Conservation (phyloP, 2,113 vertebrate species). For the Peromyscus leucopus region DNA sequence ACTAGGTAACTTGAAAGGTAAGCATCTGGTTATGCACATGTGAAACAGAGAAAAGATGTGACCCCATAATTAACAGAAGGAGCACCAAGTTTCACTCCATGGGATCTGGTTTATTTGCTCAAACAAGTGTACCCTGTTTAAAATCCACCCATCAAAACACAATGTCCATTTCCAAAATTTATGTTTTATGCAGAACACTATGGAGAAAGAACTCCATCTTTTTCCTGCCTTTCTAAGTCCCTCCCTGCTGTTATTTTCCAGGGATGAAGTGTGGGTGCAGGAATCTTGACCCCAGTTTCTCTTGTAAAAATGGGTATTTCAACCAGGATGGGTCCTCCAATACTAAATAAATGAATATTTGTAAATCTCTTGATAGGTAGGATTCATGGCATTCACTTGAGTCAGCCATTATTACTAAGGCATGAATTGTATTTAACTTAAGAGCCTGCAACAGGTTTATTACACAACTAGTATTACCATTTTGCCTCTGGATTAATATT, state of each 20-base stretch:
- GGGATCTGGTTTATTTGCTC: background rate
- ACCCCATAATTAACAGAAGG: background rate
- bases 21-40: background rate
- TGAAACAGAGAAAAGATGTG: background rate
- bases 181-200: background rate
- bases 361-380: background rate
- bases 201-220: background rate
- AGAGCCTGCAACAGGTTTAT: background rate
- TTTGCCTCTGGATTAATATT: background rate
- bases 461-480: background rate
- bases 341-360: accelerated
- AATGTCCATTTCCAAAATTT: background rate
- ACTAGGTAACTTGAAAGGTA: background rate
- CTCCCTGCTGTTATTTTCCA: background rate
- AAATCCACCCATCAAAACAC: background rate
- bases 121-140: background rate
- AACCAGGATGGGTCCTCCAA: background rate
- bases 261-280: background rate
- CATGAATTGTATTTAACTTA: background rate
- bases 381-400: background rate
- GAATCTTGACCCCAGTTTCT: background rate
- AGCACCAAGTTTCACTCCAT: background rate
- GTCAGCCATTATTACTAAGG: no score
- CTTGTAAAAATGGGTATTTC: background rate
- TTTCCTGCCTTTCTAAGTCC: background rate